Evolutionary conservation across 2,888 invertebrate species (phyloP).

Genomic region (Lycophotia porphyrea): DNA sequence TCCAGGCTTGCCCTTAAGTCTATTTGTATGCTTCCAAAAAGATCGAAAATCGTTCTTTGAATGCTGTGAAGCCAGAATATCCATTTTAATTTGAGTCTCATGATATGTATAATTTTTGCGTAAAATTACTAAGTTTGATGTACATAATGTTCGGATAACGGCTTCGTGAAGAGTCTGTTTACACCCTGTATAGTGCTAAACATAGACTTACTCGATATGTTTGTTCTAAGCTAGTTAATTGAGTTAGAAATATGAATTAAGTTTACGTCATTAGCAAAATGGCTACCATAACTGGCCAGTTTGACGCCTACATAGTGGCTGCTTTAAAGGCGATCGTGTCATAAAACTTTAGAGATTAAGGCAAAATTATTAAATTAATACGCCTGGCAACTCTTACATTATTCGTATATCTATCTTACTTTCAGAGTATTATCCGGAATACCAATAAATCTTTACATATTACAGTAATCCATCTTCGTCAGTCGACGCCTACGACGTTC

Average conservation of each 20-base stretch:
- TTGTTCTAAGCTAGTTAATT: background rate
- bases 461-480: constrained; percentile 61
- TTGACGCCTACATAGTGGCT: background rate
- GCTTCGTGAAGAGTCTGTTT: no score
- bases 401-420: constrained; percentile 44
- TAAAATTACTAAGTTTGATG: no score
- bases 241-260: background rate
- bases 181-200: no score
- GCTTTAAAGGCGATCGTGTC: background rate
- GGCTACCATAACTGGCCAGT: no score
- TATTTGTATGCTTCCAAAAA: no score
- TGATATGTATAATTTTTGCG: no score
- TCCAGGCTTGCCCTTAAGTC: no score
- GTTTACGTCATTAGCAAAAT: background rate
- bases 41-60: no score
- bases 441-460: constrained; percentile 61
- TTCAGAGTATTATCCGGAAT: constrained; percentile 49
- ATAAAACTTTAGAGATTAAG: background rate
- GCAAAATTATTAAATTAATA: background rate
- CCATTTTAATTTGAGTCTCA: no score
- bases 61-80: no score
- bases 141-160: no score
- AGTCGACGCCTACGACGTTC: constrained; percentile 59
- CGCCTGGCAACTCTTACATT: constrained; percentile 6
- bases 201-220: no score